These are phyloP conservation scores for Equus przewalskii DNA, from an alignment of 2,113 vertebrate genomes.

Conservation along the genomic window DNA sequence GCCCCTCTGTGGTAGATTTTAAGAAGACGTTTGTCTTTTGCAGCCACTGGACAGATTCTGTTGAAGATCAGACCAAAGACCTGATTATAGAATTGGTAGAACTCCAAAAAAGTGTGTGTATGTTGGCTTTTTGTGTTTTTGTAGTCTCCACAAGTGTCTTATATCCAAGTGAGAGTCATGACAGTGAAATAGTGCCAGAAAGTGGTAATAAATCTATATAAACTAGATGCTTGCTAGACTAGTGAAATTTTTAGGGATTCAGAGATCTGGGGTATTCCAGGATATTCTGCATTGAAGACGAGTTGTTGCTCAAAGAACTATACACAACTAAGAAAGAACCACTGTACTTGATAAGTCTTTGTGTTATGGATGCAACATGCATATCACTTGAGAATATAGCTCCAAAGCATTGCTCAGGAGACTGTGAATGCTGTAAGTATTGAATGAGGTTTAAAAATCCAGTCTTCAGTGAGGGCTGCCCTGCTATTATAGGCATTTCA, in stretches of 20 bases:
- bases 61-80: constrained; percentile 48
- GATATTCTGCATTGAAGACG: not conserved
- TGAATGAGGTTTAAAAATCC: not conserved
- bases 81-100: not conserved
- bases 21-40: not conserved
- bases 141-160: not conserved
- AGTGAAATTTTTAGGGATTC: not conserved
- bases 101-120: not conserved
- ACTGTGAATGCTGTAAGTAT: not conserved
- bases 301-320: not conserved
- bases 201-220: not conserved
- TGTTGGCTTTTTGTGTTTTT: not conserved
- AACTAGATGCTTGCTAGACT: not conserved
- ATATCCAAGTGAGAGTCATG: not conserved
- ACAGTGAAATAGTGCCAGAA: not conserved
- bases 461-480: not conserved
- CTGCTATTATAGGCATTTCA: not conserved
- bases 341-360: not conserved
- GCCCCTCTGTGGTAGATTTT: not conserved
- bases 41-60: not conserved
- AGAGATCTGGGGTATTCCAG: not conserved
- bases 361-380: not conserved
- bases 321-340: not conserved
- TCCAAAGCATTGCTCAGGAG: not conserved
- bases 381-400: not conserved